phyloP scores from a whole-genome alignment of 2,797 vertebrate species.

The Aulostomus chinensis region DNA sequence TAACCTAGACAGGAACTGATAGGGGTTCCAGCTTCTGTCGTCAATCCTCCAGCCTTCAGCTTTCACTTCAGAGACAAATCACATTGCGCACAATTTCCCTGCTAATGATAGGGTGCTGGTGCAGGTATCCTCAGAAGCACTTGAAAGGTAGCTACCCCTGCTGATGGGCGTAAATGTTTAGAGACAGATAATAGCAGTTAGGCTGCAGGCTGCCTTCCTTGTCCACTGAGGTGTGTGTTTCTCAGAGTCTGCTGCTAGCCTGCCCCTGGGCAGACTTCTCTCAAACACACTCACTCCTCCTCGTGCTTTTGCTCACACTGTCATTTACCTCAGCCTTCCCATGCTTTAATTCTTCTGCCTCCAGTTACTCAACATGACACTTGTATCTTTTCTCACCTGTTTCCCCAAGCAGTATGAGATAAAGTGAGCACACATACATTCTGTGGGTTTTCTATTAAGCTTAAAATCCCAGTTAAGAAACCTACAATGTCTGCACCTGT shows the following conservation, averaged over 20 bases:
- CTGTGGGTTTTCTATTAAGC: constrained; percentile 7
- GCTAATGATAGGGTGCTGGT: constrained; percentile 55
- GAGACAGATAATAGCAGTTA: constrained; percentile 34
- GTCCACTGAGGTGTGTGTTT: constrained; percentile 28
- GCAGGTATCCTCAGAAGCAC: constrained; percentile 39
- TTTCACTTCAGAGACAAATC: constrained; percentile 47
- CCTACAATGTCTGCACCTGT: constrained; percentile 7
- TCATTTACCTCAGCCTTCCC: constrained; percentile 4
- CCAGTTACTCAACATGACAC: constrained; percentile 3
- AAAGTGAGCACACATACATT: constrained; percentile 1
- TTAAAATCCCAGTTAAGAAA: neutral
- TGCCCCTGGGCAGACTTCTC: constrained; percentile 27
- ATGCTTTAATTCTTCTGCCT: constrained; percentile 26
- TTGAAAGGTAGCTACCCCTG: constrained; percentile 43
- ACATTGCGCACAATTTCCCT: constrained; percentile 62
- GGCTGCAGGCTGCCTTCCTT: constrained; percentile 18
- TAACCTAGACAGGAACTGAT: too few relatives aligned
- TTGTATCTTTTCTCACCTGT: constrained; percentile 11
- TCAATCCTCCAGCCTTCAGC: constrained; percentile 40
- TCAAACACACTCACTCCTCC: constrained; percentile 13
- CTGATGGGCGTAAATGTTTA: constrained; percentile 35
- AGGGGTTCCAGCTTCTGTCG: constrained; percentile 10
- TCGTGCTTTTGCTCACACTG: neutral
- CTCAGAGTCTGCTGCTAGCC: constrained; percentile 34
- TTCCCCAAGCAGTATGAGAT: constrained; percentile 1